Evolutionary conservation across 92 coral and sea anemone species (phyloP).

Genomic region (Porites lobata): DNA sequence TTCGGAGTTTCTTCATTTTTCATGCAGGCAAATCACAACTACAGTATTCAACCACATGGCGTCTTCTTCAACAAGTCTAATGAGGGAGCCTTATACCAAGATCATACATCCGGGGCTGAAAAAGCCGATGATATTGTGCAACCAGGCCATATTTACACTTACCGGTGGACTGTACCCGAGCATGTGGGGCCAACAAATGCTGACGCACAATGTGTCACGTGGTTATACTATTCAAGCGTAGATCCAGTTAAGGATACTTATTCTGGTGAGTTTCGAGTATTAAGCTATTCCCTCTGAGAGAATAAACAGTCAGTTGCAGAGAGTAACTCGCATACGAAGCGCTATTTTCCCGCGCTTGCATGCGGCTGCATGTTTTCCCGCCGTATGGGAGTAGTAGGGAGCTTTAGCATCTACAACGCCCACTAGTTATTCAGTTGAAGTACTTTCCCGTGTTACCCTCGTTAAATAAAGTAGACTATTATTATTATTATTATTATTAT

Average conservation of each 20-base stretch:
- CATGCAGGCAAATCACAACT: conserved; percentile 81
- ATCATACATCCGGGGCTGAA: conserved; percentile 79
- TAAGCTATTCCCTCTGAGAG: no score
- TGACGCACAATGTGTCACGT: conserved; percentile 89
- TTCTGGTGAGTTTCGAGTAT: conserved; percentile 66
- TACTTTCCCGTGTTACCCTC: no score
- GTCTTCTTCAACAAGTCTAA: conserved; percentile 92
- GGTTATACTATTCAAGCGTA: conserved; percentile 83
- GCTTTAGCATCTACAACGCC: no score
- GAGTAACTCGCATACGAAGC: no score
- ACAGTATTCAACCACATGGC: conserved; percentile 93
- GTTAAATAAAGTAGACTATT: no score
- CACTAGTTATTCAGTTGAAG: no score
- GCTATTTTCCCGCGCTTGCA: no score
- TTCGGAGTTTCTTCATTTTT: not conserved
- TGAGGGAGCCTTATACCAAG: conserved; percentile 88
- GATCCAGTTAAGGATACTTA: conserved; percentile 92
- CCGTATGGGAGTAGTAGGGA: no score
- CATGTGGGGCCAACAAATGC: conserved; percentile 82
- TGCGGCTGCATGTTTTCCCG: no score
- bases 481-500: no score
- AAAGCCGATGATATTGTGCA: conserved; percentile 83
- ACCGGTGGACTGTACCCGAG: conserved; percentile 91
- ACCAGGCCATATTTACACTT: conserved; percentile 76
- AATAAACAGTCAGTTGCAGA: not conserved